These are phyloP conservation scores for Sinopyrophorus schimmeli DNA, from an alignment of 2,888 invertebrate species.

Conservation along the genomic window DNA sequence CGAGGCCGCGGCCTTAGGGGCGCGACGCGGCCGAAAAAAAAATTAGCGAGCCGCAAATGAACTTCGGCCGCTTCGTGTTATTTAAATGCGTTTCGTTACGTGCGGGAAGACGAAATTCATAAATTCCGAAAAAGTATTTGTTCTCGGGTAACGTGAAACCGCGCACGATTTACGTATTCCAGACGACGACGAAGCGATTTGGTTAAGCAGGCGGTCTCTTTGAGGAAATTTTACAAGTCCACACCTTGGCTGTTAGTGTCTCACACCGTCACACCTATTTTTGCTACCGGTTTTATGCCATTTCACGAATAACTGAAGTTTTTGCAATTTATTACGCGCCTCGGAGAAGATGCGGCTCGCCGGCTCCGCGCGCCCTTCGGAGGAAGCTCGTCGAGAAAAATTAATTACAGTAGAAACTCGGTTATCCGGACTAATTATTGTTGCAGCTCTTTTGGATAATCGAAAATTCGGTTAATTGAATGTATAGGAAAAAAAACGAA, in stretches of 20 bases:
- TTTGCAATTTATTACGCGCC: constrained; percentile 21
- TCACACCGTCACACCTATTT: constrained; percentile 38
- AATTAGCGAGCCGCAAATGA: too few relatives aligned
- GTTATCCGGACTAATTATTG: too few relatives aligned
- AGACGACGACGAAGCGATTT: constrained; percentile 26
- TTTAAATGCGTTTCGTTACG: constrained; percentile 15
- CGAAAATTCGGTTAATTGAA: too few relatives aligned
- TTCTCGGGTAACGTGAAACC: constrained; percentile 19
- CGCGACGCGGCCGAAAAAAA: too few relatives aligned
- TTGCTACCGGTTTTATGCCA: constrained; percentile 36
- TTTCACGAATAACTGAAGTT: constrained; percentile 23
- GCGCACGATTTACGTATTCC: constrained; percentile 30
- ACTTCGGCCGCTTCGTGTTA: too few relatives aligned
- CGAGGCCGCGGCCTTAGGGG: too few relatives aligned
- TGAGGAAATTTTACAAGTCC: constrained; percentile 32
- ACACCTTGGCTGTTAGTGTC: constrained; percentile 34
- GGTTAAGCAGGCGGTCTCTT: constrained; percentile 31
- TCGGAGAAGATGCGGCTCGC: too few relatives aligned
- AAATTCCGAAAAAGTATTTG: constrained; percentile 18
- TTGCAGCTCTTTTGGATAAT: too few relatives aligned
- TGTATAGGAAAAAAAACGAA: too few relatives aligned
- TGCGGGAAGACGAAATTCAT: constrained; percentile 16
- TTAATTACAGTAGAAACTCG: too few relatives aligned
- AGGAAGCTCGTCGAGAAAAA: too few relatives aligned
- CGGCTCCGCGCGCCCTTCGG: too few relatives aligned